A percentile compares a stretch with the other conserved stretches of the same genome.
Conservation (phyloP, 2,113 vertebrate genomes). For the Spizaetus ornatus region DNA sequence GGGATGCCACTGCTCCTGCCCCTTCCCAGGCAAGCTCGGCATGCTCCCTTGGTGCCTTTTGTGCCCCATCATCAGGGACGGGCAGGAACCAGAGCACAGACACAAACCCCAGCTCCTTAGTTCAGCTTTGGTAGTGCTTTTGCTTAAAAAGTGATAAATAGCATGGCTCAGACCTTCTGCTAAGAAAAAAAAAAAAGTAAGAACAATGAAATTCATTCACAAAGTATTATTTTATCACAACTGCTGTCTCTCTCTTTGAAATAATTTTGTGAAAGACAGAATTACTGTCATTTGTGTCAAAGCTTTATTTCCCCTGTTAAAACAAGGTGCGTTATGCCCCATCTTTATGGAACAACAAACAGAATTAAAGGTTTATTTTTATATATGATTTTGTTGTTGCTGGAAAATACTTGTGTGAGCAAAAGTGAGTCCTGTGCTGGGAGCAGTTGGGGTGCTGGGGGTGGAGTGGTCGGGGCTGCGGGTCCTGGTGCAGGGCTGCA, state of each 20-base stretch:
- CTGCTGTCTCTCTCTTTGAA: neutral
- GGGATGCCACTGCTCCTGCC: neutral
- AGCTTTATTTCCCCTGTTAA: neutral
- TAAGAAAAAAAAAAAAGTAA: neutral
- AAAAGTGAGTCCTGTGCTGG: neutral
- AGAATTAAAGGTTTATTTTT: neutral
- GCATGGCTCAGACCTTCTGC: fast-evolving
- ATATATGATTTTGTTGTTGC: neutral
- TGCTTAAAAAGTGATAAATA: neutral
- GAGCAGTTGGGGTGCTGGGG: neutral
- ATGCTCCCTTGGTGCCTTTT: neutral
- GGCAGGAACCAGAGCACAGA: neutral
- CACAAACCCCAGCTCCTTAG: neutral
- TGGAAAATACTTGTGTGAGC: neutral
- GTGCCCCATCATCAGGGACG: neutral
- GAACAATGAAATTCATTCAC: neutral
- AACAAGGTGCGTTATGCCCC: neutral
- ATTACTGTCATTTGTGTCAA: conserved; percentile 16
- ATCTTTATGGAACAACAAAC: neutral
- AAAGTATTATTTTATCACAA: neutral
- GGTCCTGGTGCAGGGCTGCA: fast-evolving
- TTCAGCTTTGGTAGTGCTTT: neutral
- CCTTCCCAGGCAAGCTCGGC: neutral
- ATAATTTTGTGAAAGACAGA: neutral
- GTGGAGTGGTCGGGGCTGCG: neutral